phyloP scores from a whole-genome alignment of 2,113 vertebrate species.

The Scomber japonicus region DNA sequence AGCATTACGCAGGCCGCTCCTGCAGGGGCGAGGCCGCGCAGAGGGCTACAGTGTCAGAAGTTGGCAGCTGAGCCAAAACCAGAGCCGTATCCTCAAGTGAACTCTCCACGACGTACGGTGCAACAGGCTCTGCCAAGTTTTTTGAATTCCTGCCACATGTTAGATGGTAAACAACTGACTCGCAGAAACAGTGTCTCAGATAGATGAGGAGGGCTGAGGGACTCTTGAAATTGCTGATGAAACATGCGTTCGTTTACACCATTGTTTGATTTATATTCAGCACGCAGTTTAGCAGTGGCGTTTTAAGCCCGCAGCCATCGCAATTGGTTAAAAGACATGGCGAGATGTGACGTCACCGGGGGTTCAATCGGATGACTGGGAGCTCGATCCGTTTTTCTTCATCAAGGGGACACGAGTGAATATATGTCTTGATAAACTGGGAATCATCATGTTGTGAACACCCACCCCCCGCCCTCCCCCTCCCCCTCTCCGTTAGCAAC shows the following conservation, averaged over 20 bases:
- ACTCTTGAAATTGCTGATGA: conserved; percentile 40
- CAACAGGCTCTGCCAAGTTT: conserved; percentile 78
- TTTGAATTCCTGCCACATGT: conserved; percentile 81
- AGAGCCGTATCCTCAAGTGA: conserved; percentile 85
- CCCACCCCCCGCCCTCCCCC: no score
- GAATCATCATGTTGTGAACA: conserved; percentile 3
- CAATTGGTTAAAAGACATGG: conserved; percentile 93
- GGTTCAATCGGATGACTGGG: conserved; percentile 82
- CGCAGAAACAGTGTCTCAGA: conserved; percentile 59
- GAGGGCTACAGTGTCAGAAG: conserved; percentile 83
- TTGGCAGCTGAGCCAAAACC: conserved; percentile 85
- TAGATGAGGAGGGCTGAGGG: conserved; percentile 21
- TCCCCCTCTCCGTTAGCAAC: background rate
- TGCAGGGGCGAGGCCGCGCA: conserved; percentile 81
- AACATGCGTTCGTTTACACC: conserved; percentile 45
- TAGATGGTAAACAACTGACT: conserved; percentile 79
- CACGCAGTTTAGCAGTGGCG: conserved; percentile 21
- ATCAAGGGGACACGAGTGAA: conserved; percentile 29
- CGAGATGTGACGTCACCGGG: conserved; percentile 94
- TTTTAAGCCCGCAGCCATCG: conserved; percentile 71
- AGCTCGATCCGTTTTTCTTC: conserved; percentile 82
- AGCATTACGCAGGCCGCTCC: conserved; percentile 74
- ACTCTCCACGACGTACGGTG: conserved; percentile 81
- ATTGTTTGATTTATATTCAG: conserved; percentile 77
- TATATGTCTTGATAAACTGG: conserved; percentile 11